These are phyloP conservation scores for Tinea pellionella DNA, from an alignment of 2,888 invertebrate species.

Conservation along the genomic window DNA sequence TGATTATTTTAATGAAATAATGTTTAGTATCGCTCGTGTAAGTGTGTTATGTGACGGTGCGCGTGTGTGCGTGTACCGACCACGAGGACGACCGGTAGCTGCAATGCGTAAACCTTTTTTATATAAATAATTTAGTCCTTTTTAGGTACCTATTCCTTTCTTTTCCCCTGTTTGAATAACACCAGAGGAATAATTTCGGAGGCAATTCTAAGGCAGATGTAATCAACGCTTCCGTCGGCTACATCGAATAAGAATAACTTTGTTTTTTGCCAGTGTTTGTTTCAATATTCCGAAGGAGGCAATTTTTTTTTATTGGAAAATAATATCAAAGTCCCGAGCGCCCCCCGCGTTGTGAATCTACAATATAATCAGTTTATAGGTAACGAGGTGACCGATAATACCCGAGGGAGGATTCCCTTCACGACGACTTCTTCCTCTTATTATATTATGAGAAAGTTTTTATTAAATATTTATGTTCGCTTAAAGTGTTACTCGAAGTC, in stretches of 20 bases:
- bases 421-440: background rate
- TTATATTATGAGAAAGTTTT: background rate
- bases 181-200: background rate
- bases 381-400: background rate
- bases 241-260: background rate
- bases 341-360: background rate
- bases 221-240: background rate
- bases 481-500: too few relatives aligned
- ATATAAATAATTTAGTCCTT: background rate
- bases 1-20: too few relatives aligned
- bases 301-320: slow-evolving; percentile 5
- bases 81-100: background rate
- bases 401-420: too few relatives aligned
- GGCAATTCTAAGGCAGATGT: background rate
- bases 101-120: background rate
- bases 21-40: too few relatives aligned
- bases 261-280: background rate
- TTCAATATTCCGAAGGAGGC: background rate
- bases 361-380: background rate
- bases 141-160: background rate
- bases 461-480: background rate
- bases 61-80: background rate
- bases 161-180: background rate
- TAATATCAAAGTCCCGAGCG: background rate
- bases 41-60: too few relatives aligned